Conservation (phyloP, 2,888 invertebrate genomes). For the Muscina levida region DNA sequence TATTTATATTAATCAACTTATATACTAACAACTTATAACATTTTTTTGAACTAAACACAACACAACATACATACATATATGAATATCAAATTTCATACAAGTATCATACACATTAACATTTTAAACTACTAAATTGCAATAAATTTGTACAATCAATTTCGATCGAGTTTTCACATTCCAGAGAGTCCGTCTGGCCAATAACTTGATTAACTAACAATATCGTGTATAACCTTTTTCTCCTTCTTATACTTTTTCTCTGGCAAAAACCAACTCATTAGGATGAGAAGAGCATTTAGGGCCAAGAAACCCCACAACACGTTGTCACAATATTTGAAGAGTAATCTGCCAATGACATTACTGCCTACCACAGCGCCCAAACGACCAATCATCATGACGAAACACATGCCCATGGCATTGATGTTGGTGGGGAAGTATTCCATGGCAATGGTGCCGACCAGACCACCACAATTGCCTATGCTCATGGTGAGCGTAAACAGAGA, state of each 20-base stretch:
- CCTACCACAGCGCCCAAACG: constrained; percentile 77
- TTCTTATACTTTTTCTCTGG: constrained; percentile 68
- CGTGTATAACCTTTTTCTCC: constrained; percentile 39
- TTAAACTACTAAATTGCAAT: too few relatives aligned
- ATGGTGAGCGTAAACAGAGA: constrained; percentile 82
- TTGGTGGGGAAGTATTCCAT: constrained; percentile 84
- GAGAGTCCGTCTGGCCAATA: background rate
- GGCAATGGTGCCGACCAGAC: constrained; percentile 82
- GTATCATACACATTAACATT: too few relatives aligned
- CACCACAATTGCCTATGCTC: constrained; percentile 82
- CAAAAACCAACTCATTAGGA: constrained; percentile 68
- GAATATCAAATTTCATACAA: too few relatives aligned
- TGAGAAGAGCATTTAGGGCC: constrained; percentile 65
- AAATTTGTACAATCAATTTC: constrained; percentile 1
- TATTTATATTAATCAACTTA: too few relatives aligned
- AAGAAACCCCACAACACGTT: constrained; percentile 70
- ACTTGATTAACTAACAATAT: background rate
- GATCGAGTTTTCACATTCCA: background rate
- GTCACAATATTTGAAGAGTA: constrained; percentile 72
- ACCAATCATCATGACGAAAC: constrained; percentile 78
- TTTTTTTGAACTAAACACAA: too few relatives aligned
- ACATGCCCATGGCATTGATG: constrained; percentile 79
- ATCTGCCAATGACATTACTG: constrained; percentile 73
- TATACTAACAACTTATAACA: too few relatives aligned
- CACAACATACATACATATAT: too few relatives aligned